phyloP scores from a whole-genome alignment of 2,888 invertebrate genomes.

The Lathronympha strigana region DNA sequence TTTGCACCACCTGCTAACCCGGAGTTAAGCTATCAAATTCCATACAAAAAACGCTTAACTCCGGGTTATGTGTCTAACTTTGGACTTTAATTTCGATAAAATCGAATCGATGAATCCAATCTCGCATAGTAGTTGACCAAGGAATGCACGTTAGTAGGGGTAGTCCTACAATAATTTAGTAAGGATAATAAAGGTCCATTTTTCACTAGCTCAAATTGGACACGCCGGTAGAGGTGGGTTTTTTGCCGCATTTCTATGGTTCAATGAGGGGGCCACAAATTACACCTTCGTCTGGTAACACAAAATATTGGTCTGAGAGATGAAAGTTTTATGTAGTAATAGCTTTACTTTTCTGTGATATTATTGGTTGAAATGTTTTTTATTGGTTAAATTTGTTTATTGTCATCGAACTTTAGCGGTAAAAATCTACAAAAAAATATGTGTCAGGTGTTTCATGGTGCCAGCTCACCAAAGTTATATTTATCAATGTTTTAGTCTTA shows the following conservation, averaged over 20 bases:
- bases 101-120: neutral
- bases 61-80: too few relatives aligned
- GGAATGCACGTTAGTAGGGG: conserved; percentile 52
- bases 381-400: neutral
- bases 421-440: too few relatives aligned
- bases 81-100: neutral
- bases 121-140: neutral
- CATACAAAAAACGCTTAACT: too few relatives aligned
- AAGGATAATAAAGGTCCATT: conserved; percentile 76
- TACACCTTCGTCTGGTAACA: conserved; percentile 57
- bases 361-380: neutral
- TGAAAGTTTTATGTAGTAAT: conserved; percentile 23
- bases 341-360: neutral
- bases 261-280: conserved; percentile 61
- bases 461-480: too few relatives aligned
- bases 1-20: too few relatives aligned
- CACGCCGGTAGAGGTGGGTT: conserved; percentile 61
- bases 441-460: too few relatives aligned
- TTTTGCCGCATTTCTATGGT: conserved; percentile 66
- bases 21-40: too few relatives aligned
- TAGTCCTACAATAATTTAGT: conserved; percentile 65
- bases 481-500: too few relatives aligned
- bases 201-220: conserved; percentile 77
- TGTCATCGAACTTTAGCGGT: too few relatives aligned
- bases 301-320: conserved; percentile 37